phyloP scores from a whole-genome alignment of 2,797 vertebrate species.

The Agapornis canus region DNA sequence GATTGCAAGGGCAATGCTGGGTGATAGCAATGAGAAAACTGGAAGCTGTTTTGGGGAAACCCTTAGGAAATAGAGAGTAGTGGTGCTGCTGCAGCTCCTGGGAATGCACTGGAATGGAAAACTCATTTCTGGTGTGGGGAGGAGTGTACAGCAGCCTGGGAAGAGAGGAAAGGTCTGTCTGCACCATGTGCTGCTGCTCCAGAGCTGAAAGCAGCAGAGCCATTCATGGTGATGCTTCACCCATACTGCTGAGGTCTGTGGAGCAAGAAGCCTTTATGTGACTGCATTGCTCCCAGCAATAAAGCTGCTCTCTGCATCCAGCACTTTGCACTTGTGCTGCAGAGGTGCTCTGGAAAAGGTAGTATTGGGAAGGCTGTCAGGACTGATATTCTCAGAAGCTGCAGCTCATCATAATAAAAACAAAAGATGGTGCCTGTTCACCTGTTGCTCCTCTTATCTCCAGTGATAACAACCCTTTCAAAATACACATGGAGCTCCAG shows the following conservation, averaged over 20 bases:
- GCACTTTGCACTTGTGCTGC: rapidly evolving
- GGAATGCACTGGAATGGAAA: neutral
- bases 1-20: neutral
- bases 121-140: neutral
- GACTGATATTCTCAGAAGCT: neutral
- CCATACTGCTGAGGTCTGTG: neutral
- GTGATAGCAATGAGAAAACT: neutral
- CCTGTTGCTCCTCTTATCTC: neutral
- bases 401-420: neutral
- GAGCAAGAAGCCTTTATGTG: rapidly evolving
- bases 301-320: neutral
- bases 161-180: neutral
- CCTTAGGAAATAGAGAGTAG: neutral
- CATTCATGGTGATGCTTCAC: neutral
- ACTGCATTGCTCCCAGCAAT: neutral
- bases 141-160: neutral
- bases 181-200: neutral
- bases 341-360: neutral
- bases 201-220: neutral
- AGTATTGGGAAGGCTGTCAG: neutral
- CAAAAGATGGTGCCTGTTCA: neutral
- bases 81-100: neutral
- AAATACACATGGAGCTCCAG: neutral
- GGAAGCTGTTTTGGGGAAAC: neutral
- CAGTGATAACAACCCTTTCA: neutral